phyloP scores from a whole-genome alignment of 2,888 invertebrate species.

The Campoplex capitator region DNA sequence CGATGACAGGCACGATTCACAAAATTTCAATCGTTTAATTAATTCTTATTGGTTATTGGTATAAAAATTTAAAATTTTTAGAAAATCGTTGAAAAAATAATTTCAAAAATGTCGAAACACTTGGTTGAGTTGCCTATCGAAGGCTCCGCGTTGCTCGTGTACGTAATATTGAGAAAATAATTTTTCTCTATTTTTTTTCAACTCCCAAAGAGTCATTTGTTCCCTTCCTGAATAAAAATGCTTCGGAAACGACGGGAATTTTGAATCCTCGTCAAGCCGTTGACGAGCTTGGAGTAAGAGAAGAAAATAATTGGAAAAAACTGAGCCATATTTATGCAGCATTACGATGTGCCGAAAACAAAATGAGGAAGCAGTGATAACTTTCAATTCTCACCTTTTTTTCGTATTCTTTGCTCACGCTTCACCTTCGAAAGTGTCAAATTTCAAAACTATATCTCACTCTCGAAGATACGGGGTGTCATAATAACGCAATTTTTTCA shows the following conservation, averaged over 20 bases:
- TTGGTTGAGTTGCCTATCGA: no score
- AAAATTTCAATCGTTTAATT: no score
- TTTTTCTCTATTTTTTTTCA: no score
- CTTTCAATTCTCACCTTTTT: constrained; percentile 36
- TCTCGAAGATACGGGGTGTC: constrained; percentile 3
- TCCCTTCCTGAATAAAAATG: not conserved
- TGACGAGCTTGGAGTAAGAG: not conserved
- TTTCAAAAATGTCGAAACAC: no score
- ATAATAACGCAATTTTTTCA: not conserved
- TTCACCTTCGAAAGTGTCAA: constrained; percentile 38
- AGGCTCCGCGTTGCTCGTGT: not conserved
- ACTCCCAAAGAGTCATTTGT: no score
- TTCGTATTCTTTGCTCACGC: constrained; percentile 12
- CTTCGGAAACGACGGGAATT: not conserved
- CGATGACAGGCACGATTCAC: no score
- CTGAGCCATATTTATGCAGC: not conserved
- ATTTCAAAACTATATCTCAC: constrained; percentile 20
- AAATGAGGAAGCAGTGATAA: not conserved
- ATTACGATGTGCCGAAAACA: not conserved
- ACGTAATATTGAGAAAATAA: not conserved
- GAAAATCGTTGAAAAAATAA: no score
- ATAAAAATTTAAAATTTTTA: no score
- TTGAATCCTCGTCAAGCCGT: not conserved
- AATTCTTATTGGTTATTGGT: no score
- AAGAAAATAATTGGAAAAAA: not conserved